Conservation (phyloP, 2,888 invertebrate genomes). For the Hermodice carunculata region DNA sequence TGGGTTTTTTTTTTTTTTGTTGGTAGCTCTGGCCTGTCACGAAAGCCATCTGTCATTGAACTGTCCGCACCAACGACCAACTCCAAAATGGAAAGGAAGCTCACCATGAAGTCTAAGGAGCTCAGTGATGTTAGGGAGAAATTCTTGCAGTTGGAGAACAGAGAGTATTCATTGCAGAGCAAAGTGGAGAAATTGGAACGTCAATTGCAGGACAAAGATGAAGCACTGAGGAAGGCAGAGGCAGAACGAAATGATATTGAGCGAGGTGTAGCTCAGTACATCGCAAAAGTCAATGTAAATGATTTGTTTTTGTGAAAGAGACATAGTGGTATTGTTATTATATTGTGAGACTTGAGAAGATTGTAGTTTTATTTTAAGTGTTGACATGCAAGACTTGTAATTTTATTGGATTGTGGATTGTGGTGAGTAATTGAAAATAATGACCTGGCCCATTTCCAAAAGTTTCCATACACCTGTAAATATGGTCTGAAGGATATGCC, state of each 20-base stretch:
- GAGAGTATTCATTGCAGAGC: constrained; percentile 22
- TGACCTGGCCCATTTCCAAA: too few species aligned
- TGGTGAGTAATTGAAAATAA: too few species aligned
- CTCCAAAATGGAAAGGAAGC: constrained; percentile 38
- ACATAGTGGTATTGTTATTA: not conserved
- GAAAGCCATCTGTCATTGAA: too few species aligned
- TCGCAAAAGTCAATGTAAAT: constrained; percentile 59
- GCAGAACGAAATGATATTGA: constrained; percentile 48
- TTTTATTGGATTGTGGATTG: too few species aligned
- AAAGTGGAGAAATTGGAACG: not conserved
- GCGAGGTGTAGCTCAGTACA: constrained; percentile 50
- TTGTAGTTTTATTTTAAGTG: too few species aligned
- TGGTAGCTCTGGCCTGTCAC: too few species aligned
- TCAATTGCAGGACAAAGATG: constrained; percentile 7
- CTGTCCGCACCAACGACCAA: constrained; percentile 33
- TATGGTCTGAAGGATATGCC: too few species aligned
- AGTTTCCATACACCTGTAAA: too few species aligned
- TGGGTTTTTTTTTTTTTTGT: too few species aligned
- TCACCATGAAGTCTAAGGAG: constrained; percentile 56
- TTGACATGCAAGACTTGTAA: too few species aligned
- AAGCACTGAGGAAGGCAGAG: constrained; percentile 29
- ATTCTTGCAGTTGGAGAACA: constrained; percentile 51
- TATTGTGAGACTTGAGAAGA: too few species aligned
- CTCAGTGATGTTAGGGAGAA: constrained; percentile 48
- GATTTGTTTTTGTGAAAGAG: not conserved